Evolutionary conservation across 1,140 invertebrate species (phyloP).

Genomic region (Lucilia sericata): DNA sequence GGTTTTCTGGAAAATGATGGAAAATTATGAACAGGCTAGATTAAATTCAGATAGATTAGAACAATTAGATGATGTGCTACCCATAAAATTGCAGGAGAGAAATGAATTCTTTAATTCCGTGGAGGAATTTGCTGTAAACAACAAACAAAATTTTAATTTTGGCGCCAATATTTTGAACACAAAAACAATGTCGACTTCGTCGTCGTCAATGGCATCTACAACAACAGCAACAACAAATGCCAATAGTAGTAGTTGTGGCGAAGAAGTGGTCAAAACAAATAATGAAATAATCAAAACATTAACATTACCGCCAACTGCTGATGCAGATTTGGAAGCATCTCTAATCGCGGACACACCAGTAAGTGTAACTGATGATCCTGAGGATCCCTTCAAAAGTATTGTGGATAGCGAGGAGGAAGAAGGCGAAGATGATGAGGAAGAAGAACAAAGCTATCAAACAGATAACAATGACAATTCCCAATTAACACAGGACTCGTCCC

Average conservation of each 20-base stretch:
- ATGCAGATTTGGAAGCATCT: slow-evolving; percentile 32
- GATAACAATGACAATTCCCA: slow-evolving; percentile 38
- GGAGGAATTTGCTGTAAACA: slow-evolving; percentile 23
- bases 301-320: slow-evolving; percentile 28
- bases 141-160: slow-evolving; percentile 60
- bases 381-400: neutral
- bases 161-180: slow-evolving; percentile 63
- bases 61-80: slow-evolving; percentile 53
- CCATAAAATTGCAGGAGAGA: slow-evolving; percentile 45
- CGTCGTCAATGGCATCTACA: slow-evolving; percentile 3
- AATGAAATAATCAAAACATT: slow-evolving; percentile 28
- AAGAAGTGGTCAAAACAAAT: slow-evolving; percentile 34
- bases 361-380: slow-evolving; percentile 28
- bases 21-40: slow-evolving; percentile 61
- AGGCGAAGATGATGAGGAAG: slow-evolving; percentile 27
- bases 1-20: slow-evolving; percentile 58
- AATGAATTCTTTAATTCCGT: slow-evolving; percentile 37
- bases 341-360: neutral
- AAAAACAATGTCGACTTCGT: slow-evolving; percentile 47
- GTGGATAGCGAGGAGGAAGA: slow-evolving; percentile 8
- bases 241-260: slow-evolving; percentile 13
- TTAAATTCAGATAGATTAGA: slow-evolving; percentile 56
- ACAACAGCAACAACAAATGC: slow-evolving; percentile 45
- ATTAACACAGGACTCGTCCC: neutral
- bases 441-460: slow-evolving; percentile 24